A percentile compares a stretch with the other conserved stretches of the same genome.
Evolutionary conservation across 1,140 invertebrate species (phyloP).

Genomic region (Octopus bimaculoides): DNA sequence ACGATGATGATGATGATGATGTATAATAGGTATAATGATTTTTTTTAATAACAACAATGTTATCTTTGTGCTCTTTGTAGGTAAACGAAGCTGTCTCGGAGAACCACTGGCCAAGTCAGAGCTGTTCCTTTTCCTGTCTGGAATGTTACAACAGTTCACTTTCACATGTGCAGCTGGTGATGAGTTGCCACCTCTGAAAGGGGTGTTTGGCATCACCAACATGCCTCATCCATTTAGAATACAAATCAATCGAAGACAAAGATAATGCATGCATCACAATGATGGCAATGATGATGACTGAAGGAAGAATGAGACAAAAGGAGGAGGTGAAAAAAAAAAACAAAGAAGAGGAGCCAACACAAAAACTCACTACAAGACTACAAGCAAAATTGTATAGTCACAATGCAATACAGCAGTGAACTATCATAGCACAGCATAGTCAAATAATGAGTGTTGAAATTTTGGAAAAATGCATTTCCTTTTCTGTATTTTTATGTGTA

Average conservation of each 20-base stretch:
- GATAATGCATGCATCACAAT: background rate
- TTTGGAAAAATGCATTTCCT: no score
- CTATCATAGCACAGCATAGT: background rate
- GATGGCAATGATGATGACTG: background rate
- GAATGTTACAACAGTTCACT: slow-evolving; percentile 28
- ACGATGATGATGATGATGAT: no score
- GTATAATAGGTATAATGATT: no score
- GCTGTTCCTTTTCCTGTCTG: slow-evolving; percentile 29
- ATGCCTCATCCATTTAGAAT: slow-evolving; percentile 16
- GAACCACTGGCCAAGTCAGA: slow-evolving; percentile 31
- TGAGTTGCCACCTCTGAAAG: slow-evolving; percentile 22
- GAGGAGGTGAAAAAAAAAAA: background rate
- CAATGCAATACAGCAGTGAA: background rate
- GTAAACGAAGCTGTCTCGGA: slow-evolving; percentile 29
- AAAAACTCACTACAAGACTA: background rate
- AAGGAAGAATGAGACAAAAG: background rate
- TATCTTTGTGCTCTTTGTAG: slow-evolving; percentile 19
- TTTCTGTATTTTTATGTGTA: background rate
- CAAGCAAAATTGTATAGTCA: background rate
- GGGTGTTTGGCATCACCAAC: slow-evolving; percentile 20
- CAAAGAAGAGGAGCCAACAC: background rate
- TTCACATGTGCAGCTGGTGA: slow-evolving; percentile 57
- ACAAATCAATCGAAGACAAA: background rate
- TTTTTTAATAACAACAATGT: background rate
- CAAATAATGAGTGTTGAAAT: no score